These are phyloP conservation scores for Clinocottus analis DNA, from an alignment of 2,113 vertebrate species.

Conservation along the genomic window DNA sequence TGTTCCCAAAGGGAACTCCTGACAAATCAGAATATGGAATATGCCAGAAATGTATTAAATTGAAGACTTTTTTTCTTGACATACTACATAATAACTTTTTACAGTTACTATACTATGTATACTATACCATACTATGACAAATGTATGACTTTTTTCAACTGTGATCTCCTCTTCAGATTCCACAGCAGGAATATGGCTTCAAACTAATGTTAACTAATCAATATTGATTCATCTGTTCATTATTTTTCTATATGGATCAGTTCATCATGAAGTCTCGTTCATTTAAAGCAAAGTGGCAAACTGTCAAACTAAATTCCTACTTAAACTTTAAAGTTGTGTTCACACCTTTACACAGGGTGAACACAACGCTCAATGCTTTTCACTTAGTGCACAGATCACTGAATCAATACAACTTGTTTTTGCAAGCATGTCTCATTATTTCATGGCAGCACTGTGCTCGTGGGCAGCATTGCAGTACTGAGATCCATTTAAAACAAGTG, in stretches of 20 bases:
- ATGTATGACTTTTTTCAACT: neutral
- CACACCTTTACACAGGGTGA: neutral
- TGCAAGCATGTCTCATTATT: neutral
- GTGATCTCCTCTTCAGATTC: neutral
- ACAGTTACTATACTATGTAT: neutral
- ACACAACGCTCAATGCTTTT: too few species aligned
- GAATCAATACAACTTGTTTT: neutral
- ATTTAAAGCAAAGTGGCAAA: neutral
- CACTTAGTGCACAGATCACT: neutral
- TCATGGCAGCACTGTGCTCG: too few species aligned
- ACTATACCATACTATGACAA: too few species aligned
- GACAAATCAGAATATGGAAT: neutral
- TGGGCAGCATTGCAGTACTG: neutral
- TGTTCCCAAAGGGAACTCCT: neutral
- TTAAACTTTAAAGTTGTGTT: neutral
- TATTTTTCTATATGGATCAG: neutral
- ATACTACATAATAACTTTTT: neutral
- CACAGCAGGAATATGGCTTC: neutral
- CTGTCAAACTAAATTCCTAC: neutral
- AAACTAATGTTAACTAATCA: neutral
- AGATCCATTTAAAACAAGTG: neutral
- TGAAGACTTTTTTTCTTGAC: neutral
- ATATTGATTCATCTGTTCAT: too few species aligned
- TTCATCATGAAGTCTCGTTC: neutral
- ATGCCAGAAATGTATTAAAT: neutral